Base-by-base conservation (phyloP, 1,140 invertebrate species). In the Tetragnatha versicolor region DNA sequence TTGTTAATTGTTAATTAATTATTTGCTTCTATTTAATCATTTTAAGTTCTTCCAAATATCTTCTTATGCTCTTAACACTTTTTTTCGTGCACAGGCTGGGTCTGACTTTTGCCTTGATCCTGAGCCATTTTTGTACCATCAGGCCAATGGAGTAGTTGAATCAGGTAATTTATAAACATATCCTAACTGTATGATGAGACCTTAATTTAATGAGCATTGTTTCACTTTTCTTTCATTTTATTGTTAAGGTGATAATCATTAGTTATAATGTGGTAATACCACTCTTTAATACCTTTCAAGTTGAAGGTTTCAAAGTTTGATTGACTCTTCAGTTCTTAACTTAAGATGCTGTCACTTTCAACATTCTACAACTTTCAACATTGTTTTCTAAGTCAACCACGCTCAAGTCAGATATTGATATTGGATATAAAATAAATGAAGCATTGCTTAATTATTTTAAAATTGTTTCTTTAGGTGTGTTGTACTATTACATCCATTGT, bases 71-170 rank as follows among this genome's bases (percentile, higher is more conserved):
- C 20, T 7, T 25, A 29, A 39, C 22, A n/a, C 17, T 25, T 45
- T 47, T 47, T 29, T 68, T 47, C 51, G 14, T 51, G 27, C 82
- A 20, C 79, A 87, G 86, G 93, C 92, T 65, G 86, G 94, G 0
- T 92, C 92, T 20, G 91, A 92, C 83, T 89, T 93, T 29, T 93
- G 93, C 83, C 89, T 93, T 33, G 91, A 92, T 1, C 91, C 93
- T 0, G 89, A 93, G 76, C 86, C 85, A 75, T 89, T 88, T 82
- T 80, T 88, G 31, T 82, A 84, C 49, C 77, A 83, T 35, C 84
- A 87, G 81, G 51, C 80, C 25, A 72, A 68, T 51, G 73, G 51
- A 20, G 53, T 66, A 33, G 47, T 80, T 61, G 72, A 77, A 69
- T 58, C 66, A 27, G 51, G 79, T 79, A 55, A 55, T 45, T 14